Evolutionary conservation across 2,888 invertebrate species (phyloP), one percentile per base, ranked within the genome.

Genomic region (Cantharis nigra): DNA sequence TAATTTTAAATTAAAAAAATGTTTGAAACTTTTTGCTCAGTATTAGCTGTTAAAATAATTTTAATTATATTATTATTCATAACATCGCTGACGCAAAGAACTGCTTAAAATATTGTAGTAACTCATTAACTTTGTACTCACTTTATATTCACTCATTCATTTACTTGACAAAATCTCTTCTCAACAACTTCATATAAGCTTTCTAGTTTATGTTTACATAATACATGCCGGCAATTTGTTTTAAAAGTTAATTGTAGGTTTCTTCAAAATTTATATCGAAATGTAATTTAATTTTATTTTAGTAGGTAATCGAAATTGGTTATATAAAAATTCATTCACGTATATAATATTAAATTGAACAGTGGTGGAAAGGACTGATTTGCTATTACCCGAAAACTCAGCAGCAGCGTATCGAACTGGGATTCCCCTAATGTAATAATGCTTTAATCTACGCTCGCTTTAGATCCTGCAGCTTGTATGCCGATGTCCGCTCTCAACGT

Each of bases 341-440:
- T 67, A 23, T 67, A 49, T 69, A 28, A 28, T 26, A 49, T 49
- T 49, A 49, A 49, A 49, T 13, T 72, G 72, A 70, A 65, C 74
- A 69, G 78, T 78, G 78, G 76, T 78, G 76, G 78, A 78, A 78
- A 78, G 74, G 73, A 74, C 71, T 76, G 76, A 76, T 78, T 75
- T 76, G 74, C 78, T 72, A 73, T 78, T 75, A 80, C 78, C 79
- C 79, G 79, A 80, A 64, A 78, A 79, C 80, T 78, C 80, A 78
- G 81, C 81, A 81, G 80, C 80, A 82, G 81, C 80, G 82, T 83
- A 84, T 84, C 83, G 83, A 82, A 82, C 82, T 81, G 84, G 84
- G 83, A 85, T 85, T 85, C 84, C 86, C 85, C 85, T 85, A 85
- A 86, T 85, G 85, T 85, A 86, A 86, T 86, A 86, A 85, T 85